Conservation (phyloP, 2,888 invertebrate genomes). For the Desoria tigrina region DNA sequence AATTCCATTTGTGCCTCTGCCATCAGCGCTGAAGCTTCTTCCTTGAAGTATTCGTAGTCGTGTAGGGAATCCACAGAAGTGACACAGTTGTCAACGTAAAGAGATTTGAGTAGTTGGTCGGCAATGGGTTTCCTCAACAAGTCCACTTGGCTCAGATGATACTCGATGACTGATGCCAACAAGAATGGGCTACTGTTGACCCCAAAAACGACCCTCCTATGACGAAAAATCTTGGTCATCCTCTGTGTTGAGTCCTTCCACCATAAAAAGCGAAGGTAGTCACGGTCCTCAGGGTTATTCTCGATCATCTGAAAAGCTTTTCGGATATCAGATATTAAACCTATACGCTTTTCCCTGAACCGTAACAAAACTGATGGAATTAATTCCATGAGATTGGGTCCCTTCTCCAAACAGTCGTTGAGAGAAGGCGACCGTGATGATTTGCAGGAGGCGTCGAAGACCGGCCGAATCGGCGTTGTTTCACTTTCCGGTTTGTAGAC, state of each 20-base stretch:
- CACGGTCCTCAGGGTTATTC: neutral
- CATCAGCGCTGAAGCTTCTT: neutral
- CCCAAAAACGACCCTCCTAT: neutral
- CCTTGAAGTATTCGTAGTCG: neutral
- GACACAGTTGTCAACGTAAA: conserved; percentile 9
- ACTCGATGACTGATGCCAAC: neutral
- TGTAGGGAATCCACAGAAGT: neutral
- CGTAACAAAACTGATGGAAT: neutral
- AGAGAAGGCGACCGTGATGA: neutral
- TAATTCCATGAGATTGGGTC: neutral
- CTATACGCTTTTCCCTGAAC: neutral
- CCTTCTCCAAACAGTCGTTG: too few relatives aligned
- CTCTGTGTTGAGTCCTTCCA: neutral
- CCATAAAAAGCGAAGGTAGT: neutral
- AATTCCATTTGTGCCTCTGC: neutral
- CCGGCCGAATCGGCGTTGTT: neutral
- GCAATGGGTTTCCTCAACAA: neutral
- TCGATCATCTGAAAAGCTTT: neutral
- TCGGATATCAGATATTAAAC: neutral
- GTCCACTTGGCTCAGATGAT: neutral
- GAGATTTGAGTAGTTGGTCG: neutral
- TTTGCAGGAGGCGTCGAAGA: neutral
- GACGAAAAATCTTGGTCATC: neutral
- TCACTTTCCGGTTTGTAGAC: neutral
- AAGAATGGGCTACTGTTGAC: neutral